These are phyloP conservation scores for Tyria jacobaeae DNA, from an alignment of 2,888 invertebrate genomes.

Conservation along the genomic window DNA sequence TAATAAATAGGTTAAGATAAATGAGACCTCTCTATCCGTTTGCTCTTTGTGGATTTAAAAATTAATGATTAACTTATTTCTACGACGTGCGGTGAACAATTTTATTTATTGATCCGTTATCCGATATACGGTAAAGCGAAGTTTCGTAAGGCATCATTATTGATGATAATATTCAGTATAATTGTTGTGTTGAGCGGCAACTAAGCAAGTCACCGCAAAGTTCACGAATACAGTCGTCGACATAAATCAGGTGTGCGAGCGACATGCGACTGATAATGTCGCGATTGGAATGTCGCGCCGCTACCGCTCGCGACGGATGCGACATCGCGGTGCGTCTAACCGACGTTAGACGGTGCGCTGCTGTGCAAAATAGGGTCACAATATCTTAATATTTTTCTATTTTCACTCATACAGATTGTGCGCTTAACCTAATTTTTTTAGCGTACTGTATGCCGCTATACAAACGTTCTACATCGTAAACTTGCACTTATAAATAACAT, in stretches of 20 bases:
- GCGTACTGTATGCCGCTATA: background rate
- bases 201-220: slow-evolving; percentile 33
- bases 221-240: slow-evolving; percentile 41
- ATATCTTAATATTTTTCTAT: slow-evolving; percentile 12
- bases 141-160: too few relatives aligned
- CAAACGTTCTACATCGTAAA: background rate
- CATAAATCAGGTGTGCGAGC: slow-evolving; percentile 71
- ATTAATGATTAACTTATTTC: too few relatives aligned
- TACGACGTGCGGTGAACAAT: too few relatives aligned
- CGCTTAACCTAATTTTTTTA: slow-evolving; percentile 16
- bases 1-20: too few relatives aligned
- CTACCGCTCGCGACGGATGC: slow-evolving; percentile 57
- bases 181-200: slow-evolving; percentile 19
- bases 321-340: slow-evolving; percentile 50
- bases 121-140: too few relatives aligned
- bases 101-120: too few relatives aligned
- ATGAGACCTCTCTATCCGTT: too few relatives aligned
- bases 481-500: background rate
- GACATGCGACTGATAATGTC: slow-evolving; percentile 69
- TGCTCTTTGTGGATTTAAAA: too few relatives aligned
- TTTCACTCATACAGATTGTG: slow-evolving; percentile 13
- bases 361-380: slow-evolving; percentile 31
- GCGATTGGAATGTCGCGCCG: slow-evolving; percentile 63
- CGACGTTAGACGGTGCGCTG: slow-evolving; percentile 18
- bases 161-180: slow-evolving; percentile 15